These are phyloP conservation scores for Phyllotreta striolata DNA, from an alignment of 2,888 invertebrate genomes.

Conservation along the genomic window DNA sequence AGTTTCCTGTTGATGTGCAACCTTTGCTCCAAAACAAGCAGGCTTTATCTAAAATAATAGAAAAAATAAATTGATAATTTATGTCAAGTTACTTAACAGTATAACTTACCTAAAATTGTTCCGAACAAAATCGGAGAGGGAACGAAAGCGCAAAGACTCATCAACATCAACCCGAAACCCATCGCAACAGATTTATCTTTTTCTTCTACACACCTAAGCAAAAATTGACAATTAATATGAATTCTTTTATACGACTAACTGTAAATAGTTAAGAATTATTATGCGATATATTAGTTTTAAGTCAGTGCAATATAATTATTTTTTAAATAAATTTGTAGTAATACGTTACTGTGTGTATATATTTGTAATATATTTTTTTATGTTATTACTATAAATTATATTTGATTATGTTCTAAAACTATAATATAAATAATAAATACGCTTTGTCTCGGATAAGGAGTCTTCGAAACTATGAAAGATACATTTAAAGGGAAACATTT, in stretches of 20 bases:
- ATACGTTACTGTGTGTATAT: too few relatives aligned
- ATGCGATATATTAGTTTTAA: too few relatives aligned
- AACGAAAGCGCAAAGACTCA: slow-evolving; percentile 76
- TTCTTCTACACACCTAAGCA: slow-evolving; percentile 71
- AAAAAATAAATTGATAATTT: slow-evolving; percentile 24
- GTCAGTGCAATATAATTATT: too few relatives aligned
- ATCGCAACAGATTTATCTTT: slow-evolving; percentile 77
- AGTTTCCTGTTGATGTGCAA: slow-evolving; percentile 74
- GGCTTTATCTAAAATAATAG: slow-evolving; percentile 64
- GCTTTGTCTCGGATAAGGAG: too few relatives aligned
- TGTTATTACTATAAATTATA: too few relatives aligned
- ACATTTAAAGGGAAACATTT: too few relatives aligned
- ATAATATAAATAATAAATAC: too few relatives aligned
- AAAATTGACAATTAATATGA: slow-evolving; percentile 4
- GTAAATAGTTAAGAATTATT: too few relatives aligned
- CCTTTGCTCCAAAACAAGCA: slow-evolving; percentile 79
- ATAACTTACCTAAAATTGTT: slow-evolving; percentile 68
- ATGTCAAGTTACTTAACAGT: slow-evolving; percentile 21
- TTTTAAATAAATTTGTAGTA: too few relatives aligned
- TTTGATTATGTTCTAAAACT: too few relatives aligned
- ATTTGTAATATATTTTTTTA: too few relatives aligned
- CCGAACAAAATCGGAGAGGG: slow-evolving; percentile 82
- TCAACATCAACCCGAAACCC: slow-evolving; percentile 73
- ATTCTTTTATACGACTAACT: slow-evolving; percentile 2
- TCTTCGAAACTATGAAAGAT: too few relatives aligned